phyloP scores from a whole-genome alignment of 2,113 vertebrate genomes.

The Cheilinus undulatus region DNA sequence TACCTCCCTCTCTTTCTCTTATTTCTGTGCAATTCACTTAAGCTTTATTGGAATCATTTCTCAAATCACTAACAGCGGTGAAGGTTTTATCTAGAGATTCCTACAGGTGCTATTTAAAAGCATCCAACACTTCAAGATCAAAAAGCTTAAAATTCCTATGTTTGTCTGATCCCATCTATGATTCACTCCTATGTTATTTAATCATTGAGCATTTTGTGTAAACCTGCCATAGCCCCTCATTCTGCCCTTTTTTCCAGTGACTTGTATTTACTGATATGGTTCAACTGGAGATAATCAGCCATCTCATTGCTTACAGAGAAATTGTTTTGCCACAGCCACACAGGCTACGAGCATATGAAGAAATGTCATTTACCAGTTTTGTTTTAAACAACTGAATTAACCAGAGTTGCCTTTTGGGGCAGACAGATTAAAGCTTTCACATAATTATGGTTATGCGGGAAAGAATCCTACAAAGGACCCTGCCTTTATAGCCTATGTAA shows the following conservation, averaged over 20 bases:
- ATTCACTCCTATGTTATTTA: not conserved
- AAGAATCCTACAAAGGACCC: too few relatives aligned
- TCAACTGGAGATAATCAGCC: not conserved
- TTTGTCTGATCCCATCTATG: not conserved
- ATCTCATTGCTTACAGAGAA: not conserved
- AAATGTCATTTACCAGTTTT: not conserved
- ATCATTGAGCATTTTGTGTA: not conserved
- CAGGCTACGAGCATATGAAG: not conserved
- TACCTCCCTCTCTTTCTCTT: not conserved
- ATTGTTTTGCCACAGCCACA: not conserved
- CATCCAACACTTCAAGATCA: too few relatives aligned
- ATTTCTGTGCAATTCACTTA: conserved; percentile 5
- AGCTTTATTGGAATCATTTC: conserved; percentile 31
- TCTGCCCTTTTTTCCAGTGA: not conserved
- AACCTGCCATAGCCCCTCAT: not conserved
- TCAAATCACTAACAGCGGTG: conserved; percentile 9
- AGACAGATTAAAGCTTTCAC: not conserved
- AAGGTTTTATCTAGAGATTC: not conserved
- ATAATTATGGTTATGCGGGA: too few relatives aligned
- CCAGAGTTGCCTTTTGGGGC: not conserved
- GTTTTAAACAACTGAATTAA: not conserved
- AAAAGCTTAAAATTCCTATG: too few relatives aligned
- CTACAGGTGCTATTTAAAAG: not conserved
- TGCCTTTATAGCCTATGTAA: too few relatives aligned
- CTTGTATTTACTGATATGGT: not conserved